A percentile compares a stretch with the other conserved stretches of the same genome.
phyloP scores from a whole-genome alignment of 2,888 invertebrate genomes.

The Rhamnusium bicolor region DNA sequence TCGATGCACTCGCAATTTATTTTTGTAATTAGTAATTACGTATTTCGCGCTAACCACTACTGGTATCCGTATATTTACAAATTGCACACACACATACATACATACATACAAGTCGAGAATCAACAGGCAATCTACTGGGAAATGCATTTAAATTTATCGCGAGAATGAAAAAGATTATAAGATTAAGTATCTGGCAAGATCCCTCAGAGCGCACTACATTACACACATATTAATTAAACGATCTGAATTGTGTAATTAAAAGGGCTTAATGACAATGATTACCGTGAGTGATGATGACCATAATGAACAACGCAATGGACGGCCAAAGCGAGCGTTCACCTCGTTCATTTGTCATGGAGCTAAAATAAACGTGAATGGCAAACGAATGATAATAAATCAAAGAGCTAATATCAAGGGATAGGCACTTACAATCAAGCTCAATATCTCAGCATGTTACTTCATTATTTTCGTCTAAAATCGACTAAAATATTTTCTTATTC shows the following conservation, averaged over 20 bases:
- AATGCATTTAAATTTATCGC: background rate
- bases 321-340: conserved; percentile 32
- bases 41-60: background rate
- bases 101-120: background rate
- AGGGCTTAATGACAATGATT: conserved; percentile 13
- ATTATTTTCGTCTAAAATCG: too few relatives aligned
- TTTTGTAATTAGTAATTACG: too few relatives aligned
- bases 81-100: background rate
- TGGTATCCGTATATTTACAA: background rate
- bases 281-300: conserved; percentile 10
- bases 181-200: background rate
- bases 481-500: too few relatives aligned
- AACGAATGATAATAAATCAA: conserved; percentile 11
- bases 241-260: conserved; percentile 9
- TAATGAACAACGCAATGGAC: background rate
- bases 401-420: background rate
- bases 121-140: background rate
- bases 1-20: too few relatives aligned
- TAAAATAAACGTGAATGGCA: conserved; percentile 37
- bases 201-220: background rate
- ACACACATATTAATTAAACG: conserved; percentile 9
- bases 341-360: conserved; percentile 35
- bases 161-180: background rate
- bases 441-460: too few relatives aligned
- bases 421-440: background rate